These are phyloP conservation scores for Zaprionus ghesquierei DNA, from an alignment of 1,140 invertebrate genomes.

Conservation along the genomic window DNA sequence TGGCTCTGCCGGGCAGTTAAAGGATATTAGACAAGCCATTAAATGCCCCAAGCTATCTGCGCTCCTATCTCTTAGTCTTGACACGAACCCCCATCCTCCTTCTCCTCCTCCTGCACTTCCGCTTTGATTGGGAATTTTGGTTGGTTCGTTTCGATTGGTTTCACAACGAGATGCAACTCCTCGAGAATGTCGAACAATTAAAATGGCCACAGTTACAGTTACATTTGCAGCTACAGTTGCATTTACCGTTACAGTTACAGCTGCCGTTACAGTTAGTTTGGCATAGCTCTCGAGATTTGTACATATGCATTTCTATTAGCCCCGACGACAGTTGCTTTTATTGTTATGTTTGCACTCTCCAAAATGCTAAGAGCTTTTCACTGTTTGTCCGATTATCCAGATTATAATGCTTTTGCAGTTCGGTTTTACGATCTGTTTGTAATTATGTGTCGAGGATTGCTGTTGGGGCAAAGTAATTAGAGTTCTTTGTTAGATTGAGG, in stretches of 20 bases:
- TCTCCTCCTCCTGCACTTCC: not conserved
- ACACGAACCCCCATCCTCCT: slow-evolving; percentile 50
- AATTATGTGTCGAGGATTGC: not conserved
- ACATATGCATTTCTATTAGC: slow-evolving; percentile 6
- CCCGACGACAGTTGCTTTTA: not conserved
- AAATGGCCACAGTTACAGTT: slow-evolving; percentile 1
- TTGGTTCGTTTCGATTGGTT: not conserved
- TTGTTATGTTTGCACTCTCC: slow-evolving; percentile 1
- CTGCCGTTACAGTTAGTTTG: not conserved
- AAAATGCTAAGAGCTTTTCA: not conserved
- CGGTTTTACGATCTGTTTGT: not conserved
- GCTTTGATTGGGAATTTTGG: slow-evolving; percentile 33
- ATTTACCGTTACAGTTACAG: not conserved
- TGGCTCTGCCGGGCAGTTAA: slow-evolving; percentile 70
- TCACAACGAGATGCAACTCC: not conserved
- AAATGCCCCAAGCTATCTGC: slow-evolving; percentile 42
- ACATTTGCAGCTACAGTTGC: not conserved
- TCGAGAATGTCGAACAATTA: slow-evolving; percentile 14
- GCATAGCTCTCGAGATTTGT: not conserved
- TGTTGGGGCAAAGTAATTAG: not conserved
- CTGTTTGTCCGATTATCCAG: not conserved
- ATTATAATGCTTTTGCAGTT: not conserved
- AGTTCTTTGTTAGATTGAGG: not conserved
- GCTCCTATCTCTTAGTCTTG: slow-evolving; percentile 7
- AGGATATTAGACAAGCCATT: slow-evolving; percentile 80